Evolutionary conservation across 2,113 vertebrate genomes (phyloP), one percentile per base, ranked within the genome.

Genomic region (Zosterops borbonicus): DNA sequence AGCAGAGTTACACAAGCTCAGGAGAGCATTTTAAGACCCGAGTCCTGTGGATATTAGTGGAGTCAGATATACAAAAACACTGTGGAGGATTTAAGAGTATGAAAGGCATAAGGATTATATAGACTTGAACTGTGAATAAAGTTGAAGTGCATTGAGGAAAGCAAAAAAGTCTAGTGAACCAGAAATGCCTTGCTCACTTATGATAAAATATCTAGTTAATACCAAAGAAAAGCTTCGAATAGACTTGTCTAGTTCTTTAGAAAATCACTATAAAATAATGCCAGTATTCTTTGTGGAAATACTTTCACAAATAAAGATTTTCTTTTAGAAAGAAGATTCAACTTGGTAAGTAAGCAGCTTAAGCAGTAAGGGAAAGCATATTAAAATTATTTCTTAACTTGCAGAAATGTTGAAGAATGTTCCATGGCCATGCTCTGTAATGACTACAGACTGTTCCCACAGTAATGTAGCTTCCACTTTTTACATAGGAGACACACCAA

Each of bases 151-250:
- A 97, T 97, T 97, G 94, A 98, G 91, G 95, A 96, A 98, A 97
- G 97, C 91, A 97, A 97, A 97, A 94, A 97, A 97, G 95, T 65
- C 96, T 70, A 96, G 96, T 97, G 96, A 97, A 97, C 97, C 96
- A 96, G 96, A 97, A 98, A 97, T 1, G 67, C 95, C 92, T 97
- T 98, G 98, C 90, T 97, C 98, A 97, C 96, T 97, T 97, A 98
- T 87, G 98, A 98, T 98, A 98, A 98, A 98, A 97, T 95, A 96
- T 97, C 96, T 95, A 97, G 97, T 97, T 97, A 98, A 97, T 95
- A 88, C 97, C 94, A 96, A 98, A 98, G 96, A 98, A 98, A 97
- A 97, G 95, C 97, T 97, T 97, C 94, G 88, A 98, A 97, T 92
- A 96, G 96, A 96, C 95, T 97, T 96, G 96, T 96, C 95, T 93